Base-by-base conservation (phyloP, 2,113 vertebrate genomes). In the Asarcornis scutulata region DNA sequence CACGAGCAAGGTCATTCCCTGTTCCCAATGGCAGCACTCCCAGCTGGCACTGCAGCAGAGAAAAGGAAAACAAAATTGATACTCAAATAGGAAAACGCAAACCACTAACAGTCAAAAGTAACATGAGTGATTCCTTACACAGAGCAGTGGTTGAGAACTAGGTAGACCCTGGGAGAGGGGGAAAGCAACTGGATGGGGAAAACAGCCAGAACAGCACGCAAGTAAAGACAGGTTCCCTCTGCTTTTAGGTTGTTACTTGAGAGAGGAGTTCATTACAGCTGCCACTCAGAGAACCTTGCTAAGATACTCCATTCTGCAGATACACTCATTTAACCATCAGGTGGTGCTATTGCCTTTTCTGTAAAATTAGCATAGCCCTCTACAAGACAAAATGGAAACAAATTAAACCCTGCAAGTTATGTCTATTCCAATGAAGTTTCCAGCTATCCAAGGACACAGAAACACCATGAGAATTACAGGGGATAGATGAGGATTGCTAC, bases 21-120 rank as follows among this genome's bases (percentile, higher is more conserved):
- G 99, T 99, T 77, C 99, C 99, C 53, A 99, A 97, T 5, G 99
- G 99, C 67, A 99, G 98, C 63, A 99, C 99, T 5, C 99, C 99
- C 63, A 99, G 97, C 98, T 99, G 99, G 84, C 99, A 99, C 99
- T 99, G 88, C 29, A 44, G 56, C 22, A 48, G 23, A 95, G 38
- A 79, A 78, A 78, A 92, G 60, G 67, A 93, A 84, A 93, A n/a
- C 6, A 58, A 86, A 60, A 71, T 32, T 32, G 18, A 75, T 10
- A 80, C 34, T 75, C 10, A 68, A 86, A 44, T n/a, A 8, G 32
- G 4, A 82, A 88, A 68, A 67, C 8, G 56, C 1, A 15, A 88
- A 44, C 17, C 16, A 64, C 26, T 23, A 63, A 83, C 11, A 91
- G n/a, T 12, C 63, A 42, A 29, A 64, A 34, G 38, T 27, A 85